Conservation (phyloP, 1,140 invertebrate species). For the Calliphora vicina region DNA sequence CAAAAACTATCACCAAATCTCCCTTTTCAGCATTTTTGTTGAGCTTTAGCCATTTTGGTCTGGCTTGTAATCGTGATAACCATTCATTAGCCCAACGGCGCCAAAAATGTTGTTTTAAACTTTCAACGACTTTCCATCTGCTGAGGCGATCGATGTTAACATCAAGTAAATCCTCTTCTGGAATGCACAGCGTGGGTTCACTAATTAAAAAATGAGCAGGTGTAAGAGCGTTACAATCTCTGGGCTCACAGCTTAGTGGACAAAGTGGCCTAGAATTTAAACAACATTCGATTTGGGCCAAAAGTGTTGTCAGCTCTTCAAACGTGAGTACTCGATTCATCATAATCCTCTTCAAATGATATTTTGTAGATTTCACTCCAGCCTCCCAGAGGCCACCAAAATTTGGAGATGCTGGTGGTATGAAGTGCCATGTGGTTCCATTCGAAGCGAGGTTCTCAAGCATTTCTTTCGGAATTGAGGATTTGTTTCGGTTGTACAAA, state of each 20-base stretch:
- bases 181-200: neutral
- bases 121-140: neutral
- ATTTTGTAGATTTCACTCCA: neutral
- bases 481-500: neutral
- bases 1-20: neutral
- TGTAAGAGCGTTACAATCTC: neutral
- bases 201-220: neutral
- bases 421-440: conserved; percentile 15
- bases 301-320: neutral
- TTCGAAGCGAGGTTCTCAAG: neutral
- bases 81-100: neutral
- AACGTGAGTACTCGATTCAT: neutral
- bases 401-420: conserved; percentile 20
- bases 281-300: neutral
- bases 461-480: neutral
- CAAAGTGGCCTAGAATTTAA: neutral
- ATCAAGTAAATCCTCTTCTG: too few species aligned
- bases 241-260: too few species aligned
- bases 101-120: conserved; percentile 10
- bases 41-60: neutral
- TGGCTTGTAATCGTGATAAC: too few species aligned
- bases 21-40: neutral
- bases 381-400: conserved; percentile 25
- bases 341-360: neutral
- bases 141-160: neutral